phyloP scores from a whole-genome alignment of 2,797 vertebrate genomes.

The Brachyrhaphis roseni region DNA sequence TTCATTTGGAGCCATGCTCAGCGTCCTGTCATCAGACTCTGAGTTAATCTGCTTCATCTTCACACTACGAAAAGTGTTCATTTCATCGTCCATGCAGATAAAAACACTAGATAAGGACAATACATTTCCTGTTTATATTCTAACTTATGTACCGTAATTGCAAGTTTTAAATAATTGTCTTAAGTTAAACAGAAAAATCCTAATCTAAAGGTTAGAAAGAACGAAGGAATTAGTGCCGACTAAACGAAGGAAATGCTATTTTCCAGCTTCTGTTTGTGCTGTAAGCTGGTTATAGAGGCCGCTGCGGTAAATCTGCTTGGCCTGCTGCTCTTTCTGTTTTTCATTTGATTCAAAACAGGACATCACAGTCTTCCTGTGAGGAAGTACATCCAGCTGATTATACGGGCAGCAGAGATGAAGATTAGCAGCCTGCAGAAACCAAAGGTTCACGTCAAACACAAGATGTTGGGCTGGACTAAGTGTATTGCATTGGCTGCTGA shows the following conservation, averaged over 20 bases:
- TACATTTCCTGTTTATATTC: not conserved
- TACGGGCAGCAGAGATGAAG: constrained; percentile 44
- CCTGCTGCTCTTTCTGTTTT: constrained; percentile 36
- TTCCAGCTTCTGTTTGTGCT: not conserved
- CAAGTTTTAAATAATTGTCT: not conserved
- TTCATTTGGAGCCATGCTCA: not conserved
- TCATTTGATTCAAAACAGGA: constrained; percentile 64
- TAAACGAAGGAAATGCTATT: not conserved
- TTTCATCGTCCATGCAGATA: constrained; percentile 24
- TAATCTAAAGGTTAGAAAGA: not conserved
- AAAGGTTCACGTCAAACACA: constrained; percentile 21
- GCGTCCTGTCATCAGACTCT: constrained; percentile 6
- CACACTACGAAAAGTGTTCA: constrained; percentile 26
- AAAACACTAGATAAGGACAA: constrained; percentile 1
- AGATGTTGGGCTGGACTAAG: constrained; percentile 34
- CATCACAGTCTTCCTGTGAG: constrained; percentile 54
- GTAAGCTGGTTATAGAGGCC: constrained; percentile 4
- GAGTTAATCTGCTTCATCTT: constrained; percentile 35
- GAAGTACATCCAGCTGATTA: constrained; percentile 63
- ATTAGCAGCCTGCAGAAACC: constrained; percentile 23
- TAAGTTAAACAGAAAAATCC: not conserved
- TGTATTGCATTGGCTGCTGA: constrained; percentile 54
- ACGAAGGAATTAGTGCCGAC: not conserved
- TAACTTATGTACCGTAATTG: not conserved
- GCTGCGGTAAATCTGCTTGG: constrained; percentile 6